Conservation (phyloP, 2,797 vertebrate species). For the Craterocephalus amniculus region DNA sequence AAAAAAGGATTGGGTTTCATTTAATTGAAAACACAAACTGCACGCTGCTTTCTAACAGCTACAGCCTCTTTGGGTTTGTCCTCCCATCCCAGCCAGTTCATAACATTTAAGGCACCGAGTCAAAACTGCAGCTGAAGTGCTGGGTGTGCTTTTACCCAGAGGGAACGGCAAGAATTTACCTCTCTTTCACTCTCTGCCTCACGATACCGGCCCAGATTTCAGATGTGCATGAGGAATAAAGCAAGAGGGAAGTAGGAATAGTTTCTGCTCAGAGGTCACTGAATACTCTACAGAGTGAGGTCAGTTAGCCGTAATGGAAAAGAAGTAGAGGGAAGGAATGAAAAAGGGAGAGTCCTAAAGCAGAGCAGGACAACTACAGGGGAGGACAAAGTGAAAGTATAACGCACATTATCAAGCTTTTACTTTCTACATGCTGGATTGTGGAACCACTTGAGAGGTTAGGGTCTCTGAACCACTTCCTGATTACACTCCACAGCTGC, state of each 20-base stretch:
- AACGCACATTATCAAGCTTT: constrained; percentile 3
- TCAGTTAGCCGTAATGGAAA: constrained; percentile 50
- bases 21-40: constrained; percentile 16
- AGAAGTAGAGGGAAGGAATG: constrained; percentile 12
- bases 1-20: background rate
- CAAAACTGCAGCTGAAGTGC: constrained; percentile 13
- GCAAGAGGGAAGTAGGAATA: constrained; percentile 37
- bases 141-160: background rate
- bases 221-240: constrained; percentile 17
- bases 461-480: constrained; percentile 20
- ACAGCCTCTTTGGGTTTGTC: constrained; percentile 29
- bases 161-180: background rate
- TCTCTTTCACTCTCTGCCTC: constrained; percentile 34
- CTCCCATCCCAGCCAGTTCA: constrained; percentile 8
- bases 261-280: constrained; percentile 60
- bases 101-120: constrained; percentile 25
- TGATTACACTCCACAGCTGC: constrained; percentile 1
- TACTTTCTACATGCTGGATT: constrained; percentile 7
- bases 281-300: constrained; percentile 48
- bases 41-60: constrained; percentile 25
- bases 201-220: constrained; percentile 13
- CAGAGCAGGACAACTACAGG: constrained; percentile 18
- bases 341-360: constrained; percentile 6
- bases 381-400: constrained; percentile 11
- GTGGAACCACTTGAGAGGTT: constrained; percentile 7